These are phyloP conservation scores for Microtus richardsoni DNA, from an alignment of 2,113 vertebrate species.

Conservation along the genomic window DNA sequence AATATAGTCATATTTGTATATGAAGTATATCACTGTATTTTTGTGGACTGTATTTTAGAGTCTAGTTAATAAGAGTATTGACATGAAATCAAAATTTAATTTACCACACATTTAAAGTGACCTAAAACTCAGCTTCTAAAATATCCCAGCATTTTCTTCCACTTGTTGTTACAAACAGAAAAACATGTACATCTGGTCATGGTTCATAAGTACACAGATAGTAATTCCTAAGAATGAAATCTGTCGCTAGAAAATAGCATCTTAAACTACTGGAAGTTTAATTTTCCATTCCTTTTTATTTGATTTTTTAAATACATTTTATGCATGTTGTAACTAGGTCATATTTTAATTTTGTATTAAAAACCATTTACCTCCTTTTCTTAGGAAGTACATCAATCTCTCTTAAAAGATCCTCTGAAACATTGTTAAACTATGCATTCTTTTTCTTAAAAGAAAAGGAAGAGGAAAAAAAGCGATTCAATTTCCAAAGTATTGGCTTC, in stretches of 20 bases:
- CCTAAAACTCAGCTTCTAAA: neutral
- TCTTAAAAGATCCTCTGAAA: neutral
- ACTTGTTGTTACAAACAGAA: constrained; percentile 20
- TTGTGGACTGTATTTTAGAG: constrained; percentile 31
- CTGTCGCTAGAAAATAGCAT: constrained; percentile 12
- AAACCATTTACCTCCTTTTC: neutral
- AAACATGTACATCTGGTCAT: neutral
- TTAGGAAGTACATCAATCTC: constrained; percentile 29
- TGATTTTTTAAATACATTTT: constrained; percentile 13
- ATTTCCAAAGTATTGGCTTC: constrained; percentile 63
- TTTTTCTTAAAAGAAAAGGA: constrained; percentile 56
- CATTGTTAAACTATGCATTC: constrained; percentile 60
- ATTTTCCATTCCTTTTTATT: neutral
- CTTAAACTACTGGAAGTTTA: neutral
- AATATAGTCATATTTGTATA: neutral
- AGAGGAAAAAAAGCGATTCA: constrained; percentile 39
- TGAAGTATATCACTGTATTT: neutral
- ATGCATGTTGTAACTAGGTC: neutral
- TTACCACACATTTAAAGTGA: neutral
- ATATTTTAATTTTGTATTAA: constrained; percentile 10
- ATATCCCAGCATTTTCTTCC: neutral
- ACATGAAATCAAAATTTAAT: constrained; percentile 42
- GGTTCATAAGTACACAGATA: neutral
- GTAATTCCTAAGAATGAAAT: neutral
- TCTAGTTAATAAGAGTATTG: neutral